Conservation (phyloP, 2,113 vertebrate genomes). For the Physeter macrocephalus region DNA sequence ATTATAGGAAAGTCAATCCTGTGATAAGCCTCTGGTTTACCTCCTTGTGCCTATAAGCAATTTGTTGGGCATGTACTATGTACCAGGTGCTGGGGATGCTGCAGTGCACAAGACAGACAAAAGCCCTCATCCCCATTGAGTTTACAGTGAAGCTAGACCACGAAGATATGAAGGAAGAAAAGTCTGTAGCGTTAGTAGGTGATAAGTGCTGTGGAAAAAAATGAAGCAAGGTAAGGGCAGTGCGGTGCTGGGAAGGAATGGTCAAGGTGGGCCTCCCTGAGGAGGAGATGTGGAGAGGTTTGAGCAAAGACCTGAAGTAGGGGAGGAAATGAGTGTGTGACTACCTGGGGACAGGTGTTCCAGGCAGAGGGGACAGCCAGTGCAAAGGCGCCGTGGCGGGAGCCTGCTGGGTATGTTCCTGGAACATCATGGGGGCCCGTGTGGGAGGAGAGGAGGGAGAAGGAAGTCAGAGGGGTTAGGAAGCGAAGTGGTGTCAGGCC, state of each 20-base stretch:
- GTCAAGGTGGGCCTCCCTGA: background rate
- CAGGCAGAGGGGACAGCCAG: background rate
- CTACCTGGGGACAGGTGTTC: background rate
- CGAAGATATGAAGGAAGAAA: background rate
- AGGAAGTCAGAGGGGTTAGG: background rate
- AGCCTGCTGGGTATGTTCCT: background rate
- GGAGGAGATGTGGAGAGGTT: background rate
- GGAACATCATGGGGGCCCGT: background rate
- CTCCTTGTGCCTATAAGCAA: background rate
- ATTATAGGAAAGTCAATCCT: background rate
- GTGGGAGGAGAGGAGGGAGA: background rate
- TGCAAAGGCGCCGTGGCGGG: background rate
- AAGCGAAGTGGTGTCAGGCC: background rate
- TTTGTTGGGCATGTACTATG: background rate
- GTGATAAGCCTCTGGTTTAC: background rate
- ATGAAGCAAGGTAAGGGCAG: rapidly evolving
- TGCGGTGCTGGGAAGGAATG: background rate
- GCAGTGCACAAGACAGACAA: background rate
- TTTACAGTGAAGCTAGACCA: background rate
- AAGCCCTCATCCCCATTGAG: background rate
- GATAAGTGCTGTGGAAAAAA: background rate
- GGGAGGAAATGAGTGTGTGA: background rate
- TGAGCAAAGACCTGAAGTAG: background rate
- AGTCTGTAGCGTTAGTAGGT: background rate
- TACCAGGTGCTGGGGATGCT: background rate